A percentile compares a stretch with the other conserved stretches of the same genome.
Evolutionary conservation across 2,797 vertebrate genomes (phyloP).

Genomic region (Kryptolebias ocellatus): DNA sequence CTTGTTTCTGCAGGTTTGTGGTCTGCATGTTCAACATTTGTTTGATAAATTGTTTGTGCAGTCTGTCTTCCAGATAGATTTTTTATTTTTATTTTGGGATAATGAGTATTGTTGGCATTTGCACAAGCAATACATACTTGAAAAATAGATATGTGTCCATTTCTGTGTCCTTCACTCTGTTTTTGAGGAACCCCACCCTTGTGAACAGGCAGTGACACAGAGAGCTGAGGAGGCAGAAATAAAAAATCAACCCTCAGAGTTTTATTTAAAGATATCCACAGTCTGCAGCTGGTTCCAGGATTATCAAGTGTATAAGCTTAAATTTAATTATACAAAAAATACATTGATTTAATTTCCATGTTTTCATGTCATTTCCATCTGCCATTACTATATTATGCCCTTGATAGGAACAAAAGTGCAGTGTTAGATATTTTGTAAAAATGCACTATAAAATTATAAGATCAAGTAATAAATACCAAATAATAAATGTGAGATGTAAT

Average conservation of each 20-base stretch:
- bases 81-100: neutral
- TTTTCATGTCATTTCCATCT: no score
- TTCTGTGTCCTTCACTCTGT: neutral
- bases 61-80: neutral
- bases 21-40: constrained; percentile 9
- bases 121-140: neutral
- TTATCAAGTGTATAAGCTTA: neutral
- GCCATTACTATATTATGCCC: neutral
- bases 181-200: neutral
- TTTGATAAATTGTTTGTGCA: constrained; percentile 13
- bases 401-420: neutral
- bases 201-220: neutral
- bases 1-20: constrained; percentile 7
- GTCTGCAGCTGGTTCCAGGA: no score
- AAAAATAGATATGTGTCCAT: neutral
- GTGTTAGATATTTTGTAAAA: neutral
- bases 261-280: neutral
- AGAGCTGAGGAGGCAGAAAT: neutral
- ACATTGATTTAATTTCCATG: neutral
- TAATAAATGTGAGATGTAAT: no score
- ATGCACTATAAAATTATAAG: no score
- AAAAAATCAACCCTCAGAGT: neutral
- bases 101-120: neutral
- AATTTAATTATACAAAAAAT: neutral
- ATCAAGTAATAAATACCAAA: neutral